Base-by-base conservation (phyloP, 2,888 invertebrate genomes). In the Trissolcus japonicus region DNA sequence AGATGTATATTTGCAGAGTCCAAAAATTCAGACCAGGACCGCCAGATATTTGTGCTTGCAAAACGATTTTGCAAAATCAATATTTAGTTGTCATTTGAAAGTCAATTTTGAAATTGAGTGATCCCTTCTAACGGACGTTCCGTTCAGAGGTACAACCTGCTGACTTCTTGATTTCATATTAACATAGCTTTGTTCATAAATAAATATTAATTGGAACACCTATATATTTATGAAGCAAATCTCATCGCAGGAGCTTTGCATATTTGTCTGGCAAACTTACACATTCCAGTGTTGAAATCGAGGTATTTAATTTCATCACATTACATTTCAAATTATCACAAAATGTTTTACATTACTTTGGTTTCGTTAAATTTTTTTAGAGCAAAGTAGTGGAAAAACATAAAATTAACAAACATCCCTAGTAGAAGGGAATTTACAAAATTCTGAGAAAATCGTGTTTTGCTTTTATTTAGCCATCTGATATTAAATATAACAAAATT, bases 81-180 rank as follows among this genome's bases (percentile, higher is more conserved):
- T 71, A 62, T 62, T 69, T 62, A 69, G 62, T 56, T 62, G 25
- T 56, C 50, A 62, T 62, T 62, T 62, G 51, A 62, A 69, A 69
- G 62, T 56, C 56, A 50, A 62, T 61, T 61, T 48, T 17, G 55
- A 48, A 61, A 57, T 25, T 13, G 51, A 54, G 51, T 50, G 54
- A 68, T 48, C 60, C 53, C 43, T 53, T 53, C 51, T 54, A 60
- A 25, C 35, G 25, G 53, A 53, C 65, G 25, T 50, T 13, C 16
- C 2, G 48, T 25, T 48, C 14, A 14, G n/a, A 19, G 55, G 17
- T 56, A 14, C 54, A 40, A 13, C 48, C 21, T 29, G 50, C n/a
- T 19, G 40, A 65, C 57, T 66, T 66, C 57, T 66, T 41, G 14
- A 57, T 21, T 16, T 56, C 57, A 2, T 7, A 66, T 57, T 66